Evolutionary conservation across 2,113 vertebrate genomes (phyloP), one percentile per base, ranked within the genome.

Genomic region (Clarias gariepinus): DNA sequence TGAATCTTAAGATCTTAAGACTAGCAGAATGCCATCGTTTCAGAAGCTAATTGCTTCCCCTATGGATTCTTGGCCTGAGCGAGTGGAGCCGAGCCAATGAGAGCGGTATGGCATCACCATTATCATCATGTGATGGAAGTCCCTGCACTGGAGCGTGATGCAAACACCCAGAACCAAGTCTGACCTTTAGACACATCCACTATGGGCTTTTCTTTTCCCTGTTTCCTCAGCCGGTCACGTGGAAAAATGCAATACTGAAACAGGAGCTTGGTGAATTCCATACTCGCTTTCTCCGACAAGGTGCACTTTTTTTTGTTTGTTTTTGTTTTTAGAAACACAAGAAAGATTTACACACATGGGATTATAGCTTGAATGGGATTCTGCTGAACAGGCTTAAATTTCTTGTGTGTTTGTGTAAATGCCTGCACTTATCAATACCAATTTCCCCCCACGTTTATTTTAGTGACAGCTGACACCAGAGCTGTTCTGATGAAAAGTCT

Each of bases 231-330:
- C 41, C 77, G 41, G 74, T 83, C 83, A 86, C 83, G 88, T 81
- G 90, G 92, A 91, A 93, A 93, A 85, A 87, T 91, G 88, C 86
- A 61, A 82, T 11, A 90, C 85, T 86, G 89, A 94, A 94, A 91
- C 89, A 90, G 90, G 90, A 93, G 89, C 88, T 87, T 66, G 89
- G 85, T 89, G 90, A 93, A 91, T 93, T 93, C 89, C 87, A 89
- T 80, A n/a, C 81, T 85, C 81, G 64, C 87, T 87, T 47, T 80
- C 83, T 81, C 82, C 79, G 82, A 28, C 47, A 52, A 19, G 21
- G 1, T 4, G 21, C 36, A n/a, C 30, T 21, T 64, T 68, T 68
- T 19, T 23, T 6, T 9, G 7, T 52, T 23, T 66, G 1, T 55
- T 69, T 83, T 19, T 28, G 55, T 33, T 8, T 28, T 30, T 3